A percentile compares a stretch with the other conserved stretches of the same genome.
phyloP scores from a whole-genome alignment of 2,888 invertebrate genomes.

The Apamea crenata region DNA sequence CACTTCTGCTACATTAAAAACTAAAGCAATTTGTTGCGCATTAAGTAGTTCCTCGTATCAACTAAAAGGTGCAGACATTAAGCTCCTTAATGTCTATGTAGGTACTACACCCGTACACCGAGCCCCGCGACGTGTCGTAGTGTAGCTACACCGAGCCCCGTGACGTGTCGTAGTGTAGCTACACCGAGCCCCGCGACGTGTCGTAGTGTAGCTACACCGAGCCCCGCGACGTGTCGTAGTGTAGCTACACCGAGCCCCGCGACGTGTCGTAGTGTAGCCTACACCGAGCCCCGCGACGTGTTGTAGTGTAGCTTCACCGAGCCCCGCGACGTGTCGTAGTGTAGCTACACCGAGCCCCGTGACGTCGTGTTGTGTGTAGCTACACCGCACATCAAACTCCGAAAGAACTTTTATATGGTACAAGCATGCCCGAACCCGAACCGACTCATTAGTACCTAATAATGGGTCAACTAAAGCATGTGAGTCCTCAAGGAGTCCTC shows the following conservation, averaged over 20 bases:
- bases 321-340: too few relatives aligned
- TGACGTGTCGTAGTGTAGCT: too few relatives aligned
- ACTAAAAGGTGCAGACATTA: background rate
- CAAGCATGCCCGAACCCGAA: too few relatives aligned
- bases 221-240: too few relatives aligned
- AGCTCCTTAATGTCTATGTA: background rate
- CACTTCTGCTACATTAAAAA: background rate
- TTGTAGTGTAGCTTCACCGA: too few relatives aligned
- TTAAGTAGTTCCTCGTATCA: background rate
- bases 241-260: too few relatives aligned
- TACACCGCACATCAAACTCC: constrained; percentile 2
- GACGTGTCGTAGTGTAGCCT: too few relatives aligned
- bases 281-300: too few relatives aligned
- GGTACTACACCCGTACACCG: background rate
- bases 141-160: too few relatives aligned
- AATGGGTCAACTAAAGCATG: constrained; percentile 17
- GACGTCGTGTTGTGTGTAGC: too few relatives aligned
- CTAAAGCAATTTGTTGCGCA: background rate
- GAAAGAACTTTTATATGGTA: background rate
- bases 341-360: too few relatives aligned
- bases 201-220: background rate
- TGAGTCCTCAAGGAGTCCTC: background rate
- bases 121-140: too few relatives aligned
- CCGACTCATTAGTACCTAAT: background rate
- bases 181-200: background rate